Evolutionary conservation across 2,888 invertebrate species (phyloP), one percentile per base, ranked within the genome.

Genomic region (Chymomyza procnemis): DNA sequence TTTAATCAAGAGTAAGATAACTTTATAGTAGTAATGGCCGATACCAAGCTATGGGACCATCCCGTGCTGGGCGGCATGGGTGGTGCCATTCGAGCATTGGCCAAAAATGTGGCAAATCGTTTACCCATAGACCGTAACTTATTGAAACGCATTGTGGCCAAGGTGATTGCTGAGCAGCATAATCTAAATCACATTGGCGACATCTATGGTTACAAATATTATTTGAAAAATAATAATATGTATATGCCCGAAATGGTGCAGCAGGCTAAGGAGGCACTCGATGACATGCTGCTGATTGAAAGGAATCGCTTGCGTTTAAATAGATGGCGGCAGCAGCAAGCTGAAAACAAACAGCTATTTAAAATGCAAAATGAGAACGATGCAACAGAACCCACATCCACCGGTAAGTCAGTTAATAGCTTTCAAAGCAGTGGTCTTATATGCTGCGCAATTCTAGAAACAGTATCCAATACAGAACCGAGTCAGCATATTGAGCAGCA

Each of bases 221-320:
- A 65, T 30, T 67, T 76, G 55, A 74, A 72, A 54, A 78, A 78
- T 9, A 73, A 80, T 1, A 74, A 73, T 1, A 41, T 80, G 8
- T 69, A 85, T n/a, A 61, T 81, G 59, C 50, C 67, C 22, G 50
- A 83, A 2, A 71, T 80, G 48, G 71, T 81, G 8, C 55, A 66
- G 1, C 66, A 78, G 19, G 80, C 85, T 18, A 85, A 85, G 61
- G 85, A 83, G 59, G 80, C 83, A 1, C 67, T 81, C 46, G 85
- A 81, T 4, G 80, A 80, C 6, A 59, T 81, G 52, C 1, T 80
- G 4, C 55, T 68, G 19, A 14, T 54, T 2, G 57, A 64, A 12
- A 71, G 71, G 19, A 22, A 65, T 18, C 56, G 34, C 6, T 2
- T 12, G 34, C 34, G 48, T 0, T 19, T 22, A 1, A 52, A 16